A percentile compares a stretch with the other conserved stretches of the same genome.
Conservation (phyloP, 2,113 vertebrate species). For the Sclerurus mexicanus region DNA sequence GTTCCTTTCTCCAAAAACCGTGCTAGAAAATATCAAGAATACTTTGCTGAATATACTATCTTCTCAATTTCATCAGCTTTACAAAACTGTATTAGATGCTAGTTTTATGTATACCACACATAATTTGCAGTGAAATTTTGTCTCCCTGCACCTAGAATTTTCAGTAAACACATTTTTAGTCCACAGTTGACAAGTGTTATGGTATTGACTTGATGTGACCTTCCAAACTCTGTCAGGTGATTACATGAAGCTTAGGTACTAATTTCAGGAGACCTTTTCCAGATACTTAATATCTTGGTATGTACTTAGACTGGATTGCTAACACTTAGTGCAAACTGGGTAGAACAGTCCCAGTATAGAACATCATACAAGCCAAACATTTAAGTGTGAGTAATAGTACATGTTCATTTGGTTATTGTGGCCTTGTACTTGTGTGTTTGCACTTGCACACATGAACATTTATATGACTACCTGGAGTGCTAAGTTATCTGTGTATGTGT, state of each 20-base stretch:
- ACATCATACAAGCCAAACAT: not conserved
- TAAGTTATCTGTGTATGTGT: not conserved
- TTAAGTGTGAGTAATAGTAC: not conserved
- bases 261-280: not conserved
- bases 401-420: not conserved
- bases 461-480: not conserved
- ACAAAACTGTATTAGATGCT: not conserved
- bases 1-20: not conserved
- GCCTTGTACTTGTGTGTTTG: not conserved
- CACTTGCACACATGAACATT: too few species aligned
- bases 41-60: not conserved
- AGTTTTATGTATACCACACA: not conserved
- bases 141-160: not conserved
- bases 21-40: not conserved
- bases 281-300: not conserved
- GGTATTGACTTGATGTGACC: not conserved
- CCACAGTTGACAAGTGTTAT: not conserved
- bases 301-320: not conserved
- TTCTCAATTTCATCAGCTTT: not conserved
- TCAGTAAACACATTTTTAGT: not conserved
- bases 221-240: not conserved
- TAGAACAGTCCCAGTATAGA: not conserved
- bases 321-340: not conserved
- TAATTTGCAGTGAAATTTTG: not conserved
- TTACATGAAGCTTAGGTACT: not conserved